These are phyloP conservation scores for Thalpophila matura DNA, from an alignment of 2,888 invertebrate species.

Conservation along the genomic window DNA sequence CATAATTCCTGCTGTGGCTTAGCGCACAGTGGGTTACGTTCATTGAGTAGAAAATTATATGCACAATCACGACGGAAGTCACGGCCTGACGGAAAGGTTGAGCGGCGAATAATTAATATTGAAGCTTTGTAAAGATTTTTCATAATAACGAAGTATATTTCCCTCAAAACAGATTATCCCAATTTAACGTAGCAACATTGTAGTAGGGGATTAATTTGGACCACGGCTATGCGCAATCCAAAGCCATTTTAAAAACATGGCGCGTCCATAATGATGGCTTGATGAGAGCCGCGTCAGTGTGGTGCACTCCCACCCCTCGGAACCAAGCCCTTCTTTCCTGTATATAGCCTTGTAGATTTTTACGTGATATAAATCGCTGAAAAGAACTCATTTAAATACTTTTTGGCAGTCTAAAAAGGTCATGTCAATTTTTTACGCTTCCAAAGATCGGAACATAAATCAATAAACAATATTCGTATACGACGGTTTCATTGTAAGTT, in stretches of 20 bases:
- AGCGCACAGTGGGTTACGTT: slow-evolving; percentile 72
- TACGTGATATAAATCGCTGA: slow-evolving; percentile 65
- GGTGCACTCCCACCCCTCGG: slow-evolving; percentile 69
- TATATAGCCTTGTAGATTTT: slow-evolving; percentile 56
- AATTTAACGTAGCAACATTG: slow-evolving; percentile 81
- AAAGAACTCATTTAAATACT: slow-evolving; percentile 46
- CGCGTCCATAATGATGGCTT: slow-evolving; percentile 88
- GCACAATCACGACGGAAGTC: slow-evolving; percentile 87
- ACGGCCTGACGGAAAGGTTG: slow-evolving; percentile 76
- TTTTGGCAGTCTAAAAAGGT: slow-evolving; percentile 6
- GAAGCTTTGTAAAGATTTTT: slow-evolving; percentile 76
- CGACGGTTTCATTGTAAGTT: background rate
- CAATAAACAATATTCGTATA: background rate
- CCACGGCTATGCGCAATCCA: slow-evolving; percentile 80
- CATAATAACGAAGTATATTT: slow-evolving; percentile 74
- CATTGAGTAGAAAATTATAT: slow-evolving; percentile 88
- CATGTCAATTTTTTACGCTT: background rate
- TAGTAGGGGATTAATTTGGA: slow-evolving; percentile 86
- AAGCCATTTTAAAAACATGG: slow-evolving; percentile 89
- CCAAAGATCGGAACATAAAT: background rate
- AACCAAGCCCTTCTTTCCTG: slow-evolving; percentile 47
- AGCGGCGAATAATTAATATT: slow-evolving; percentile 83
- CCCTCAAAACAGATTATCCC: slow-evolving; percentile 76
- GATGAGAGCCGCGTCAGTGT: slow-evolving; percentile 82
- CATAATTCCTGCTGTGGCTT: slow-evolving; percentile 44